Evolutionary conservation across 2,797 vertebrate species (phyloP), one percentile per base, ranked within the genome.

Genomic region (Meriones psammophilus): DNA sequence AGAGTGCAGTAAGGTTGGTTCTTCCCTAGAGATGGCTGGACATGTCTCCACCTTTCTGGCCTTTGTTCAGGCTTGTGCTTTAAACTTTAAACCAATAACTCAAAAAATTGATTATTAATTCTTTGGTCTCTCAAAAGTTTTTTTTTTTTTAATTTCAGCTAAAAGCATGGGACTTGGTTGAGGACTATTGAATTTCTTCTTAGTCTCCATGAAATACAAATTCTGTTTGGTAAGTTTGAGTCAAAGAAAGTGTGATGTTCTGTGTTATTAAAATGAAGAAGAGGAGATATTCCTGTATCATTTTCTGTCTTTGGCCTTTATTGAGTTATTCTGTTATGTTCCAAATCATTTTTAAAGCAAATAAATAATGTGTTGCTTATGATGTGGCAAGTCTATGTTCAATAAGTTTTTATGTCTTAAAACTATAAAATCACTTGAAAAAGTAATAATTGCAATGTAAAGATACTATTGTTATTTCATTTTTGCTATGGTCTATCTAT

Each of bases 381-480:
- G 66, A 68, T 64, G 33, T 62, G 3, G 10, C 42, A 42, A 88
- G 20, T n/a, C 18, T 94, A 69, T 71, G 64, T 1, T 80, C 71
- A n/a, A 5, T 13, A 84, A 42, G 18, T 79, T 66, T 50, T 74
- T 36, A 39, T 18, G 14, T 56, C 1, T 26, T 60, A 88, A 94
- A 93, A 71, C 8, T 13, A 39, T 87, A 50, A 76, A 78, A 2
- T 4, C n/a, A 94, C 36, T 92, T 73, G 14, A 69, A 88, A 96
- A 91, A 17, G 6, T 39, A 39, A 60, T 80, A 50, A 71, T 71
- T 9, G 46, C 0, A 89, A 79, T 33, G 64, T 10, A 92, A 77
- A 76, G 60, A 46, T 62, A 12, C 50, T 42, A 18, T 71, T 68
- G 77, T 78, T 18, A 84, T 64, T 66, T 94, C 7, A 69, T 22